These are phyloP conservation scores for Pseudachorutes palmiensis DNA, from an alignment of 1,140 invertebrate species.

Conservation along the genomic window DNA sequence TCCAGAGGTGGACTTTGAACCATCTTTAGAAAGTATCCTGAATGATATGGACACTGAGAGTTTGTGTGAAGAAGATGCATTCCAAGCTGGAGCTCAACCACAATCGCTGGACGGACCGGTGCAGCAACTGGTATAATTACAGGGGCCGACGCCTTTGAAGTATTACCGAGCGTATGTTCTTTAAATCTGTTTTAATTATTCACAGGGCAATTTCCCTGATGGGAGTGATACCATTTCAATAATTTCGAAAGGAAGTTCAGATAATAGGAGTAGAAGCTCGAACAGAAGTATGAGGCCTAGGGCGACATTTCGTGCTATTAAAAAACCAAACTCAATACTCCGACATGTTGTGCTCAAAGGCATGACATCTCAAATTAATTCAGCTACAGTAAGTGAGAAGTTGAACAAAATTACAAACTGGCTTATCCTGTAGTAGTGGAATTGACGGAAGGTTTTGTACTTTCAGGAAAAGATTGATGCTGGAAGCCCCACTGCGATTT, in stretches of 20 bases:
- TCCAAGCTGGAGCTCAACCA: conserved; percentile 10
- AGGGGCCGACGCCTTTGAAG: neutral
- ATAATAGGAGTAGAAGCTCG: conserved; percentile 40
- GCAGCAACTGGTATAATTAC: conserved; percentile 14
- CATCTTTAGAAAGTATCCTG: conserved; percentile 76
- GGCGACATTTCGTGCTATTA: conserved; percentile 39
- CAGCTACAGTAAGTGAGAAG: conserved; percentile 58
- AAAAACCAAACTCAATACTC: conserved; percentile 59
- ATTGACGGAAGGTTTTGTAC: too few relatives aligned
- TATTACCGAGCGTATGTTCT: neutral
- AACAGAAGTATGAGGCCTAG: conserved; percentile 35
- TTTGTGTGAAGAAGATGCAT: conserved; percentile 48
- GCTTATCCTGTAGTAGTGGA: too few relatives aligned
- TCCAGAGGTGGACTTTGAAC: conserved; percentile 63
- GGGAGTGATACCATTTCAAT: conserved; percentile 43
- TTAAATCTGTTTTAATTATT: conserved; percentile 1
- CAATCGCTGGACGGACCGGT: conserved; percentile 10
- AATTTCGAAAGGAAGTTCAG: conserved; percentile 40
- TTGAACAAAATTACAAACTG: too few relatives aligned
- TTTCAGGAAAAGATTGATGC: conserved; percentile 74
- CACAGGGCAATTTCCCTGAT: conserved; percentile 38
- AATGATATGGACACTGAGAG: conserved; percentile 61
- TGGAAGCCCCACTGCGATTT: conserved; percentile 73
- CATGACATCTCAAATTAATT: conserved; percentile 73
- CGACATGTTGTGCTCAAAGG: conserved; percentile 72